A percentile compares a stretch with the other conserved stretches of the same genome.
These are phyloP conservation scores for Sciurus vulgaris DNA, from an alignment of 2,797 vertebrate genomes.

Conservation along the genomic window DNA sequence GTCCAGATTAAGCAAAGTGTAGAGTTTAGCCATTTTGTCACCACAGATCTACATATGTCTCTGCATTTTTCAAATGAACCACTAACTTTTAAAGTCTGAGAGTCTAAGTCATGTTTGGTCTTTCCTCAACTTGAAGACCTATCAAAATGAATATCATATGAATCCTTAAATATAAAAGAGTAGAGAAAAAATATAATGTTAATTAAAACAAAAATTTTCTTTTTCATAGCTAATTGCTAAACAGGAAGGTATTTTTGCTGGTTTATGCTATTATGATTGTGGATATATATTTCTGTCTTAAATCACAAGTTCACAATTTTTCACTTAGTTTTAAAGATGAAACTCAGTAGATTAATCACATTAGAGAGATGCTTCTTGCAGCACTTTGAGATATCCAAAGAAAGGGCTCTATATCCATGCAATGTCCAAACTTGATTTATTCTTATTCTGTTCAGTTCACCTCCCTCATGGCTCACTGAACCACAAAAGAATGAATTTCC, in stretches of 20 bases:
- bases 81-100: background rate
- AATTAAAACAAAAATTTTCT: constrained; percentile 34
- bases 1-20: background rate
- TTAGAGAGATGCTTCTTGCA: background rate
- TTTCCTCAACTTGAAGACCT: constrained; percentile 1
- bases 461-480: constrained; percentile 51
- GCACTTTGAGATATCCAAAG: constrained; percentile 29
- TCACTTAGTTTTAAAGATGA: constrained; percentile 43
- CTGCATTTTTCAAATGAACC: background rate
- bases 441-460: constrained; percentile 2
- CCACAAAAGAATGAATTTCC: constrained; percentile 64
- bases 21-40: background rate
- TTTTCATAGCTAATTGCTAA: background rate
- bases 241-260: background rate
- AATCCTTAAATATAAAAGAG: constrained; percentile 11
- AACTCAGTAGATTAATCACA: constrained; percentile 30
- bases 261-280: constrained; percentile 37
- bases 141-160: background rate
- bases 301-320: constrained; percentile 23
- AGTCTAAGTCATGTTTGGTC: background rate
- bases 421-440: background rate
- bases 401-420: background rate
- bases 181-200: background rate
- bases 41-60: background rate
- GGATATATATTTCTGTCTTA: background rate